Evolutionary conservation across 1,140 invertebrate genomes (phyloP), one percentile per base, ranked within the genome.

Genomic region (Anastrepha ludens): DNA sequence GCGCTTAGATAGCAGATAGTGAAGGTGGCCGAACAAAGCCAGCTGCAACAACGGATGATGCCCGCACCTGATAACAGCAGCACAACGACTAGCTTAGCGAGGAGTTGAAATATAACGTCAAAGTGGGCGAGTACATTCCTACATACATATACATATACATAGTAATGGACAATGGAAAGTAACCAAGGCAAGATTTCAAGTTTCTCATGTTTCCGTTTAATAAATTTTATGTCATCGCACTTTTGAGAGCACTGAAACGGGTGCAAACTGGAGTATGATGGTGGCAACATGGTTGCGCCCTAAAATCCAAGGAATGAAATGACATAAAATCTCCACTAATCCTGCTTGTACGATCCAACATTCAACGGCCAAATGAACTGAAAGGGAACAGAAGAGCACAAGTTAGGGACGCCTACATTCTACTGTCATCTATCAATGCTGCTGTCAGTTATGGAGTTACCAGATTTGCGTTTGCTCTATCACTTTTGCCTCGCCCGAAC

Each of bases 171-270:
- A 29, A 29, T 29, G 29, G 29, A 29, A 29, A 29, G 29, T 29
- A 29, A 29, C 29, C 50, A 55, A 55, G 11, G 11, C 39, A 74
- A 44, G 41, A 44, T 74, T 17, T 74, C 17, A 74, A 74, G 39
- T 39, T 44, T 13, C 41, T 74, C 67, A 47, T 74, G 67, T 74
- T 74, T 74, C 41, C 67, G 41, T 74, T 44, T 74, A 74, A 74
- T 74, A 74, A 74, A 74, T 74, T 74, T 74, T 74, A 74, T 74
- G 41, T 44, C 67, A 74, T 74, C 67, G 67, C 67, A 47, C 67
- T 74, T 41, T 11, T 15, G 41, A n/a, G 67, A 74, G 41, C 67
- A 44, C 67, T n/a, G 41, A 47, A 17, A 74, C 17, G 41, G 44
- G 41, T 44, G 67, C 29, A 44, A 70, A 44, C 13, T 74, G 41